Evolutionary conservation across 1,140 invertebrate species (phyloP).

Genomic region (Drosophila ercepeae): DNA sequence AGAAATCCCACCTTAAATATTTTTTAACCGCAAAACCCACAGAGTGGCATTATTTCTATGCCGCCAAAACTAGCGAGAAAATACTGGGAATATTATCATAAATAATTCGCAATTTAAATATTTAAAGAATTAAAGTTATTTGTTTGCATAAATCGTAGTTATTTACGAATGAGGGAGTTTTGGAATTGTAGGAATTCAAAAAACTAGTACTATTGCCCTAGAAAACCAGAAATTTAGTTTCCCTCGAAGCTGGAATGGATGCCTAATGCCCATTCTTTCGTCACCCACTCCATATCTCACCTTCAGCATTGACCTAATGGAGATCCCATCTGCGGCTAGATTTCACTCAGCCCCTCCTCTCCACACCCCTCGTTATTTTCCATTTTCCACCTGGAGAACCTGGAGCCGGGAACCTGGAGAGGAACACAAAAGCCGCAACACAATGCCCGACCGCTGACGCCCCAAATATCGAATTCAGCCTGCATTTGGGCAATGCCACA

Average conservation of each 20-base stretch:
- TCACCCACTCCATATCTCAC: constrained; percentile 14
- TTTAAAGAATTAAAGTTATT: constrained; percentile 17
- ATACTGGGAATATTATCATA: not conserved
- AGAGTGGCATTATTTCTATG: constrained; percentile 33
- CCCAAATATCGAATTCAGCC: constrained; percentile 66
- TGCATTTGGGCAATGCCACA: constrained; percentile 54
- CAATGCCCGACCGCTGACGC: constrained; percentile 32
- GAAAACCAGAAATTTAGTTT: constrained; percentile 21
- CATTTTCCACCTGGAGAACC: constrained; percentile 34
- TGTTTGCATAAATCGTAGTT: not conserved
- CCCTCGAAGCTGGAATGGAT: constrained; percentile 13
- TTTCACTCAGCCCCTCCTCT: constrained; percentile 27
- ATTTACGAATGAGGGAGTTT: not conserved
- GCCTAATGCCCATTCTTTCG: constrained; percentile 1
- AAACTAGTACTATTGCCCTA: constrained; percentile 17
- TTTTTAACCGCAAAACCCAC: constrained; percentile 35
- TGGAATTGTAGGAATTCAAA: not conserved
- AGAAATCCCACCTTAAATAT: constrained; percentile 25
- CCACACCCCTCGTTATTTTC: constrained; percentile 3
- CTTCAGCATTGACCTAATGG: constrained; percentile 33
- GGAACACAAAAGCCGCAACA: constrained; percentile 42
- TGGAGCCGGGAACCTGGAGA: constrained; percentile 15
- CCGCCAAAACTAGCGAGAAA: not conserved
- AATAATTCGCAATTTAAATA: constrained; percentile 1
- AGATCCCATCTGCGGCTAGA: constrained; percentile 33